Evolutionary conservation across 2,113 vertebrate species (phyloP).

Genomic region (Lophotis ruficrista): DNA sequence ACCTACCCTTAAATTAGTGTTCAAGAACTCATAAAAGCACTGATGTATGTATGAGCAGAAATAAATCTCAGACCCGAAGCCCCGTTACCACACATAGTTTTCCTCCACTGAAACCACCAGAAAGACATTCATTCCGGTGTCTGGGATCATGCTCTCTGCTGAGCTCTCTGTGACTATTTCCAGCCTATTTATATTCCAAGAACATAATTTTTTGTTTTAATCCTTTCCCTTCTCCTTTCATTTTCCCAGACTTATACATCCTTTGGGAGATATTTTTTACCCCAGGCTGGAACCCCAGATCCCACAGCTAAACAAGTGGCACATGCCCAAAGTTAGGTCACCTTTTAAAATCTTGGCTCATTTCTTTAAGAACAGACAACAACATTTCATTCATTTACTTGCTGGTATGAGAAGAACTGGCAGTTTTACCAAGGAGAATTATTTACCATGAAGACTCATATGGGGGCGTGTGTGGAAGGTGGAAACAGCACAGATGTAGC

Average conservation of each 20-base stretch:
- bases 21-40: background rate
- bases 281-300: background rate
- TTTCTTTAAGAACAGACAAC: background rate
- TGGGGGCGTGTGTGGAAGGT: background rate
- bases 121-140: background rate
- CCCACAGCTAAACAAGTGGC: background rate
- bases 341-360: background rate
- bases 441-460: background rate
- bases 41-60: background rate
- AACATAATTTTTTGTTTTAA: background rate
- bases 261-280: background rate
- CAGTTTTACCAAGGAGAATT: constrained; percentile 8
- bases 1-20: background rate
- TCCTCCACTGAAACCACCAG: constrained; percentile 9
- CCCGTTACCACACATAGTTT: background rate
- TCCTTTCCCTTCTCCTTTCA: background rate
- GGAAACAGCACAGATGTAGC: background rate
- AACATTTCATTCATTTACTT: constrained; percentile 9
- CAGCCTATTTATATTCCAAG: background rate
- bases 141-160: background rate
- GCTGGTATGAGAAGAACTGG: constrained; percentile 7
- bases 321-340: background rate
- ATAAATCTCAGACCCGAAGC: background rate
- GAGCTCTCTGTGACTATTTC: background rate
- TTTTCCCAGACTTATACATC: background rate